A percentile compares a stretch with the other conserved stretches of the same genome.
Evolutionary conservation across 1,140 invertebrate genomes (phyloP).

Genomic region (Acyrthosiphon pisum): DNA sequence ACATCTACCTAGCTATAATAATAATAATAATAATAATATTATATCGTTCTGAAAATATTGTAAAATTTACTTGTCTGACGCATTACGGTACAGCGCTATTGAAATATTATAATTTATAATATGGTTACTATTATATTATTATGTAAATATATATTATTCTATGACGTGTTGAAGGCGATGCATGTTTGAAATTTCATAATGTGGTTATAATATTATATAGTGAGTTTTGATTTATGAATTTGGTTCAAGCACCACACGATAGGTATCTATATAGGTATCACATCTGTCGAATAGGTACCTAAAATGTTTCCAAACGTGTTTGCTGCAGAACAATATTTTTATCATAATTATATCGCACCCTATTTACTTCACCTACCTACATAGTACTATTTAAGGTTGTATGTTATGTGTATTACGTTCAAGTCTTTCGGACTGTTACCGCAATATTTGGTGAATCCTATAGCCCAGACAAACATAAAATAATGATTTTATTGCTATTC

Average conservation of each 20-base stretch:
- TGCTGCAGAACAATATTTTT: background rate
- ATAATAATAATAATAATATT: background rate
- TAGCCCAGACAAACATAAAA: too few species aligned
- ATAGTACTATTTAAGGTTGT: too few species aligned
- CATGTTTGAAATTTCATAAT: background rate
- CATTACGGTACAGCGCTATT: background rate
- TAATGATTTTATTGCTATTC: too few species aligned
- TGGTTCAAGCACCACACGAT: background rate
- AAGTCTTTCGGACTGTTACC: too few species aligned
- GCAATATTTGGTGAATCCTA: too few species aligned
- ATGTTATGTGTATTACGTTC: too few species aligned
- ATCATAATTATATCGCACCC: too few species aligned
- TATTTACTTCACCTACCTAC: too few species aligned
- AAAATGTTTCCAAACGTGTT: background rate
- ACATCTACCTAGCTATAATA: too few species aligned
- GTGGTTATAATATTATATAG: background rate
- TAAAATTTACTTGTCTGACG: background rate
- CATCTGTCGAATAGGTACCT: background rate
- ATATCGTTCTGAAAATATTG: background rate
- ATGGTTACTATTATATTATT: background rate
- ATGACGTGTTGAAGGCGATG: background rate
- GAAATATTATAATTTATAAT: background rate
- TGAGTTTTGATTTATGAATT: background rate
- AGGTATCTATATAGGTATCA: background rate
- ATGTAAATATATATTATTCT: background rate